phyloP scores from a whole-genome alignment of 1,140 invertebrate genomes.

The Mylabris phalerata region DNA sequence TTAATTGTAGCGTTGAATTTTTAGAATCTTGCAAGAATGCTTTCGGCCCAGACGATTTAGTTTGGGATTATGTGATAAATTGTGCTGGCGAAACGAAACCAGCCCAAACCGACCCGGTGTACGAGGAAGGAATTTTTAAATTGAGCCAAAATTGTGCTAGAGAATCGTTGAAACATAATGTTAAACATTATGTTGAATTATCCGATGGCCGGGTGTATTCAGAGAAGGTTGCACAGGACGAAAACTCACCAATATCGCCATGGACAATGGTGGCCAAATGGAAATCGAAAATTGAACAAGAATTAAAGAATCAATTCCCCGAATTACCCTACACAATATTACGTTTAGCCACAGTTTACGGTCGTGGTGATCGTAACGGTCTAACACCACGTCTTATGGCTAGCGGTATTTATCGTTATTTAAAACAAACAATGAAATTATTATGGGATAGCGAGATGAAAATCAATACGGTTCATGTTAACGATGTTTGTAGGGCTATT shows the following conservation, averaged over 20 bases:
- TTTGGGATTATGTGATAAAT: conserved; percentile 78
- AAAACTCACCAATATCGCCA: conserved; percentile 67
- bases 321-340: conserved; percentile 73
- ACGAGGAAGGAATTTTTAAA: conserved; percentile 81
- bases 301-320: conserved; percentile 54
- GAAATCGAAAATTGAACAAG: conserved; percentile 64
- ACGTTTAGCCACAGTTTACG: conserved; percentile 81
- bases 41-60: conserved; percentile 52
- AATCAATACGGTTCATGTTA: conserved; percentile 83
- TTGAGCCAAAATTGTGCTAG: conserved; percentile 76
- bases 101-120: conserved; percentile 80
- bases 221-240: conserved; percentile 71
- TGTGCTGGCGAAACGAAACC: conserved; percentile 85
- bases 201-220: conserved; percentile 76
- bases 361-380: conserved; percentile 72
- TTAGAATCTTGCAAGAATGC: conserved; percentile 70
- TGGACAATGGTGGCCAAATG: conserved; percentile 79
- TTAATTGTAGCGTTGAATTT: conserved; percentile 21
- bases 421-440: conserved; percentile 85
- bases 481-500: conserved; percentile 72
- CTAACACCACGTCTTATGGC: conserved; percentile 76
- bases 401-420: conserved; percentile 80
- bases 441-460: conserved; percentile 78
- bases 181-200: conserved; percentile 72
- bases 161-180: conserved; percentile 61